Evolutionary conservation across 2,113 vertebrate species (phyloP), one percentile per base, ranked within the genome.

Genomic region (Pipa parva): DNA sequence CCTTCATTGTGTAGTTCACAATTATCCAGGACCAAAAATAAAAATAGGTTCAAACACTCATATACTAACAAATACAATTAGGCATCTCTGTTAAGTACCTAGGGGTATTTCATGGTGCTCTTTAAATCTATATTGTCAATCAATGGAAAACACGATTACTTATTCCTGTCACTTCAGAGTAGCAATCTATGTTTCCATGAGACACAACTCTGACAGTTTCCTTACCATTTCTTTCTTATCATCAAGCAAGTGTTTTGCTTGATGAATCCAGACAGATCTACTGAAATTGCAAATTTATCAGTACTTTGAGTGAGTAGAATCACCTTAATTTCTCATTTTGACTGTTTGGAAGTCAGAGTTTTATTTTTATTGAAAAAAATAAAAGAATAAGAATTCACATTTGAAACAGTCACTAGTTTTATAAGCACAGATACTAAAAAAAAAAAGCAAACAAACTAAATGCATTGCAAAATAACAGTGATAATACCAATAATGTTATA

Each of bases 81-180:
- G 21, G 51, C 21, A 52, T 33, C 11, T 33, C 22, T 63, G 25
- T n/a, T 27, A 51, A 11, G 4, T 11, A 15, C 17, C 33, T 18
- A 15, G 21, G 13, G 17, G 15, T 50, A 33, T 29, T 28, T 22
- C 6, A 29, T 20, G 26, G 29, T 48, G 28, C 13, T 49, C 20
- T 37, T n/a, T 45, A 17, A 27, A 27, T 45, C 24, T 28, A 7
- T 39, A 11, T 21, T 6, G 10, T 20, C 25, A 20, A 55, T 55
- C 51, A 55, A 55, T 55, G 51, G 26, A 33, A 59, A 15, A 61
- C 7, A 15, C 18, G 11, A 61, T 48, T 61, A 28, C 59, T 42
- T 7, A 48, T 61, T 48, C 59, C 59, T 48, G 59, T 61, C 59
- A 48, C 59, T 27, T 61, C 59, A 28, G 18, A 36, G 55, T 33